These are phyloP conservation scores for Labia minor DNA, from an alignment of 2,888 invertebrate species.

Conservation along the genomic window DNA sequence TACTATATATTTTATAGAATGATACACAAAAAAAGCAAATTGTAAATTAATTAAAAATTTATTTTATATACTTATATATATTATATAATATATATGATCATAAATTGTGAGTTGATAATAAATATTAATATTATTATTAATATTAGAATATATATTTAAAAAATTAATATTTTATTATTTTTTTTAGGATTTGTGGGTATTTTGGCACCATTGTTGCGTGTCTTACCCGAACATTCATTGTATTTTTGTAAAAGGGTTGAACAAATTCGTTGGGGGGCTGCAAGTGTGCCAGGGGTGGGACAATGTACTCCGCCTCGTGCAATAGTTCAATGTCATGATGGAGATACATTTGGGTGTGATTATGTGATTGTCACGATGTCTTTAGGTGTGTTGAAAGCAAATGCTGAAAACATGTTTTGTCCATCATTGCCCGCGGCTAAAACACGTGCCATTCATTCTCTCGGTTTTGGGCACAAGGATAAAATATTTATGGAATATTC, in stretches of 20 bases:
- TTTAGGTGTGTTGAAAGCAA: constrained; percentile 65
- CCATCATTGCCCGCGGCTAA: constrained; percentile 60
- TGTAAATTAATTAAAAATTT: too few relatives aligned
- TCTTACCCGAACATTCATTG: constrained; percentile 46
- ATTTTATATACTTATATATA: too few relatives aligned
- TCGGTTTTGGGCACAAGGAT: constrained; percentile 64
- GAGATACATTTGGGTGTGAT: constrained; percentile 56
- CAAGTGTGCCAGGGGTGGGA: background rate
- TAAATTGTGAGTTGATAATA: too few relatives aligned
- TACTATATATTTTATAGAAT: too few relatives aligned
- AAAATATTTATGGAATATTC: constrained; percentile 68
- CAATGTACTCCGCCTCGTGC: constrained; percentile 42
- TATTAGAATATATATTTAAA: too few relatives aligned
- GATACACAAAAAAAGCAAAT: too few relatives aligned
- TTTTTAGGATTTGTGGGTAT: constrained; percentile 50
- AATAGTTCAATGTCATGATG: constrained; percentile 57
- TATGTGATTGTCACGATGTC: constrained; percentile 69
- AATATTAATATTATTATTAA: too few relatives aligned
- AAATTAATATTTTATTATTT: too few relatives aligned
- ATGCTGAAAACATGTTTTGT: constrained; percentile 58
- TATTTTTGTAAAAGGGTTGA: constrained; percentile 22
- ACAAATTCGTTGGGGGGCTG: constrained; percentile 14
- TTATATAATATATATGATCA: too few relatives aligned
- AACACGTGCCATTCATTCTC: constrained; percentile 52
- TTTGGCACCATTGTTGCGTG: constrained; percentile 51